Base-by-base conservation (phyloP, 2,797 vertebrate species). In the Rhinichthys osculus region DNA sequence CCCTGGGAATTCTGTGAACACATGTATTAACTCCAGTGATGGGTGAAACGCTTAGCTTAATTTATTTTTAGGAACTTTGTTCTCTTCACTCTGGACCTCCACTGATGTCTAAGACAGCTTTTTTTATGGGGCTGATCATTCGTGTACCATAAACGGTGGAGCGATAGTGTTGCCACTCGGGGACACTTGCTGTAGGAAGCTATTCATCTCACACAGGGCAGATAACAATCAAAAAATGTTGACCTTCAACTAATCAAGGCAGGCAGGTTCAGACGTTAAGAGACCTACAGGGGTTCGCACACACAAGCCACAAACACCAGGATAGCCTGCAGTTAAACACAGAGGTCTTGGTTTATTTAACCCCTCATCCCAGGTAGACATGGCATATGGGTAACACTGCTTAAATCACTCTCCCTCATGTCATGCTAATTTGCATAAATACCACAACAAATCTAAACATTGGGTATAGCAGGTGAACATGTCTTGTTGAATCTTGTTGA, bases 201-300 rank as follows among this genome's bases (percentile, higher is more conserved):
- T 73, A 88, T 88, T 84, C 69, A 84, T 90, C 86, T 88, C 83
- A 87, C 85, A 76, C 62, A 52, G 64, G 88, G 78, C 83, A 85
- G 89, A 90, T 89, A 89, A 84, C 78, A 62, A 85, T 90, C 86
- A 80, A 76, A 86, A 86, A 82, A 83, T 72, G 19, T 47, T 86
- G 83, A 87, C 86, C 89, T 82, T 72, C 77, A 80, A 71, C 62
- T 88, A 86, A 84, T 88, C 85, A 81, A 67, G 64, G 59, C 64
- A 33, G 76, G 73, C 73, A 40, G 35, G 50, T 38, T 33, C 62
- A 19, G 73, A 78, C 17, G n/a, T 64, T 57, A 78, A 84, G 73
- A 69, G 73, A 70, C 73, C 73, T 70, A 47, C 33, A 13, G 62
- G 73, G 83, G 74, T 44, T 78, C 73, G 17, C 73, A 70, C 83